Base-by-base conservation (phyloP, 2,888 invertebrate genomes). In the Kryphioiulus occultus region DNA sequence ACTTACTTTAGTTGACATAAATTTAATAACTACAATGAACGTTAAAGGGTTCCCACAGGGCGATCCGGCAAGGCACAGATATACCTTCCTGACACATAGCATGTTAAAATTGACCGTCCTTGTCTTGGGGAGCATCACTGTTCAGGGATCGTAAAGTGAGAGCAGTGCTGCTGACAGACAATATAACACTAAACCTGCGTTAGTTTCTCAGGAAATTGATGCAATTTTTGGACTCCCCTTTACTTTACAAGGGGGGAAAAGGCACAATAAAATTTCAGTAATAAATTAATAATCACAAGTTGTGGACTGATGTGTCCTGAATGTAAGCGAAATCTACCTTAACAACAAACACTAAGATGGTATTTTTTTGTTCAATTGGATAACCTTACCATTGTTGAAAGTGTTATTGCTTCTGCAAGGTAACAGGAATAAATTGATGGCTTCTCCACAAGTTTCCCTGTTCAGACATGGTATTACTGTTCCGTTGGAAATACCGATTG, bases 401-500 rank as follows among this genome's bases (percentile, higher is more conserved):
- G 22, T 22, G 22, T 59, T 22, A 59, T 22, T n/a, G 59, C 10
- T 47, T 83, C 19, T 83, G n/a, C 39, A 87, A 32, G 87, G 87
- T 22, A 96, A 92, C 12, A 95, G 92, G 91, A 95, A 95, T 89
- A 96, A 91, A 92, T 96, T 96, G 87, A 95, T 93, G 1, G 94
- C 94, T 39, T 93, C 92, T 0, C 95, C 95, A 90, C 59, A 59
- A n/a, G 59, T 59, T 0, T 59, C 59, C 19, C 22, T n/a, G 10
- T 94, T 93, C 90, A 94, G 92, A 85, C 93, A 93, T 88, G 93
- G 93, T 26, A 93, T 91, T 68, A 93, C 90, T 89, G 91, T 91
- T 32, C 93, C 93, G 88, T 92, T 92, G 10, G 92, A 94, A 92
- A 94, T 93, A 88, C 95, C 95, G 91, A 95, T 93, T 88, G 95